phyloP scores from a whole-genome alignment of 1,140 invertebrate species.

The Homarus americanus region DNA sequence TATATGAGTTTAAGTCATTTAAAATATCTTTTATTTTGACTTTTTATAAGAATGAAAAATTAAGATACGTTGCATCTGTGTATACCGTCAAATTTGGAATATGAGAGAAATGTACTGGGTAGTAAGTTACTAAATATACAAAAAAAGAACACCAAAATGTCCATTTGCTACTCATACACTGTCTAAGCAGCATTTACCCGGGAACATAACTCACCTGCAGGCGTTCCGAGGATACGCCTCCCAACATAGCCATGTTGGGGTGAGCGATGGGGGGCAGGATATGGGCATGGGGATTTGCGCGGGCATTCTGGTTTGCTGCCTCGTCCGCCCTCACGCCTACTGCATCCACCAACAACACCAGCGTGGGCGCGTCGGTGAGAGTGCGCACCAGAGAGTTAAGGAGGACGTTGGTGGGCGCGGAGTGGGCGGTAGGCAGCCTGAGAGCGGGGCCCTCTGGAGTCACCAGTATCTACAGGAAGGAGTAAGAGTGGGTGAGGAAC shows the following conservation, averaged over 20 bases:
- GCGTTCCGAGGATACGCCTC: constrained; percentile 27
- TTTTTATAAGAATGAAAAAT: no score
- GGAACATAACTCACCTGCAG: constrained; percentile 45
- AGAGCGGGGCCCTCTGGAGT: constrained; percentile 59
- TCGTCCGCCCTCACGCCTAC: constrained; percentile 45
- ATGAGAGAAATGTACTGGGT: no score
- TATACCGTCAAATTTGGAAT: no score
- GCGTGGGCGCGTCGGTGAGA: constrained; percentile 29
- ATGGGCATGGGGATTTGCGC: constrained; percentile 12
- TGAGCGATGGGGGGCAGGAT: constrained; percentile 46
- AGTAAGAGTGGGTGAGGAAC: no score
- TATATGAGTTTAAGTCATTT: no score
- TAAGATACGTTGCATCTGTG: no score
- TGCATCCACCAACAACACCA: constrained; percentile 48
- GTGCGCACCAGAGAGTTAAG: constrained; percentile 33
- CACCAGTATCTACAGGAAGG: constrained; percentile 43
- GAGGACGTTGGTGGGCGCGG: constrained; percentile 64
- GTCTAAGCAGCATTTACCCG: no score
- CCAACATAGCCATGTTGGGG: constrained; percentile 52
- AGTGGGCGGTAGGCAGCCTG: constrained; percentile 29
- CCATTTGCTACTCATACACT: no score
- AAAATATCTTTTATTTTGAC: no score
- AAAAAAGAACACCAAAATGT: no score
- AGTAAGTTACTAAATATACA: no score
- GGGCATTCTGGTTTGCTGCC: neutral